Evolutionary conservation across 2,797 vertebrate genomes (phyloP), one percentile per base, ranked within the genome.

Genomic region (Australoheros facetus): DNA sequence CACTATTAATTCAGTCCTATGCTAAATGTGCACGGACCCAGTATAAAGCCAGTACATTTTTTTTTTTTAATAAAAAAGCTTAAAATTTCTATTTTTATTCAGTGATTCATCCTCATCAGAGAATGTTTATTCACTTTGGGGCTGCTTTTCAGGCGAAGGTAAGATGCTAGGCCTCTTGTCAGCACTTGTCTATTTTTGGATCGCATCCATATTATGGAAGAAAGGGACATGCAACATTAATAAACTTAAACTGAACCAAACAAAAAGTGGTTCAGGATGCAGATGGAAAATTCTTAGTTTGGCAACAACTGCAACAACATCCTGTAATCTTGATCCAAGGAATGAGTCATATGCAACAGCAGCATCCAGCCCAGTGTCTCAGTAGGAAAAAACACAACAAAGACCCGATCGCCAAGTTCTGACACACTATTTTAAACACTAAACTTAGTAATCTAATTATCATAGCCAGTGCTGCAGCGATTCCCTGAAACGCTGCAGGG

Each of bases 191-290:
- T 89, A 87, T 91, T 89, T 93, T 79, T 81, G 79, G 80, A 85
- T 82, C 75, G 88, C 82, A 80, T 90, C 86, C 88, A 78, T 88
- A 82, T 91, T 87, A 89, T 93, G 81, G 74, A 87, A 79, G 84
- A 80, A 75, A 85, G 71, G 74, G 76, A 80, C 84, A 88, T 90
- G 85, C 85, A 88, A 79, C 87, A 88, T 90, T 89, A 85, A 93
- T 89, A 83, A 89, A 78, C 81, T 91, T 88, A 85, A 88, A 84
- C 59, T 83, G 76, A 80, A 87, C 79, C 75, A 73, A 85, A 81
- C 80, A 79, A 58, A 86, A 58, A 76, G 75, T 5, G 26, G 55
- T 77, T 82, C 83, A 87, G 57, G 73, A 77, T 85, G 79, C 55
- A 85, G 83, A 86, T 88, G 78, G 79, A 84, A 88, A 87, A 82